phyloP scores from a whole-genome alignment of 2,888 invertebrate genomes.

The Andrena haemorrhoa region DNA sequence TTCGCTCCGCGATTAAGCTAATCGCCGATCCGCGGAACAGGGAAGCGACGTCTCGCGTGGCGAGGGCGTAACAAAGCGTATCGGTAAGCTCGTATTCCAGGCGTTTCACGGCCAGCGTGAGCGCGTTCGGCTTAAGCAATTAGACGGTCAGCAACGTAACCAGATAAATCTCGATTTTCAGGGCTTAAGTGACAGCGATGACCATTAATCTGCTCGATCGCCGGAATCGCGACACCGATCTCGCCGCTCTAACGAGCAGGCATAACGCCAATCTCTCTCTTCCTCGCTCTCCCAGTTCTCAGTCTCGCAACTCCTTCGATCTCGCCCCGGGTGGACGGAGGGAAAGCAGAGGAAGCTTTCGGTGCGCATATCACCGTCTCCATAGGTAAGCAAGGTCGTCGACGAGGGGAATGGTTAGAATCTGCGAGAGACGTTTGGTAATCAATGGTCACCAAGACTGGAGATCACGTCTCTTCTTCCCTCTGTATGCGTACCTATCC shows the following conservation, averaged over 20 bases:
- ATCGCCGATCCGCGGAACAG: neutral
- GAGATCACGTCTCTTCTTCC: neutral
- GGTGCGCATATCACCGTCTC: conserved; percentile 24
- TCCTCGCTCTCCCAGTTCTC: neutral
- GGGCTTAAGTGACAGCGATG: conserved; percentile 70
- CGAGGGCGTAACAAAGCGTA: conserved; percentile 7
- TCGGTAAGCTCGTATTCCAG: neutral
- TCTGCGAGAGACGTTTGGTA: conserved; percentile 65
- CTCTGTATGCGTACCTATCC: neutral
- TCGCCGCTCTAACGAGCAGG: conserved; percentile 71
- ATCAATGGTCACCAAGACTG: conserved; percentile 53
- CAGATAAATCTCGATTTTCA: conserved; percentile 71
- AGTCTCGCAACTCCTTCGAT: conserved; percentile 1
- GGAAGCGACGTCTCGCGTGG: neutral
- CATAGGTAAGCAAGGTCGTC: conserved; percentile 37
- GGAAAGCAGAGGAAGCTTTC: conserved; percentile 26
- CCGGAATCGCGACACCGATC: conserved; percentile 71
- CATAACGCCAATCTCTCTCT: conserved; percentile 67
- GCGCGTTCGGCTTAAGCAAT: conserved; percentile 60
- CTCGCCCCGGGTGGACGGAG: conserved; percentile 6
- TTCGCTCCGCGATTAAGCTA: conserved; percentile 26
- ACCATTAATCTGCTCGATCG: conserved; percentile 71
- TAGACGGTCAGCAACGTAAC: conserved; percentile 55
- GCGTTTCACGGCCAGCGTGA: conserved; percentile 4
- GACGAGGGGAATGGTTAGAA: conserved; percentile 55